Evolutionary conservation across 2,888 invertebrate species (phyloP).

Genomic region (Caenorhabditis becei): DNA sequence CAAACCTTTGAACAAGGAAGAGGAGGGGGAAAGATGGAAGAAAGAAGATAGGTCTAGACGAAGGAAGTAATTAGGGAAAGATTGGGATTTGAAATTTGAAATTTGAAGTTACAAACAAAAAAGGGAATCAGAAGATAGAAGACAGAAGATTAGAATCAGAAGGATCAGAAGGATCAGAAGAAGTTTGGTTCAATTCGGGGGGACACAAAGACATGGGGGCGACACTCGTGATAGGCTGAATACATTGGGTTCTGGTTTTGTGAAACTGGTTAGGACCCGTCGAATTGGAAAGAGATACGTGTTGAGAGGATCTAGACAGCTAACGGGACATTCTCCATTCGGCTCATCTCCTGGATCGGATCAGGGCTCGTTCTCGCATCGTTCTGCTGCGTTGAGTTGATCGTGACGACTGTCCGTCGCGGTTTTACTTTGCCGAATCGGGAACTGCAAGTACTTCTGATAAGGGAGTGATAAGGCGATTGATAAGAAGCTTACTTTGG

Average conservation of each 20-base stretch:
- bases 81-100: no score
- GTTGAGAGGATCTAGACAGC: slow-evolving; percentile 39
- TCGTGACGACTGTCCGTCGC: slow-evolving; percentile 70
- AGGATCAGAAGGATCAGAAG: not conserved
- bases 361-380: slow-evolving; percentile 44
- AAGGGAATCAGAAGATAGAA: no score
- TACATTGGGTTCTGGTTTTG: not conserved
- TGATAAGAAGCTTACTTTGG: slow-evolving; percentile 35
- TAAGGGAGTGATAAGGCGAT: not conserved
- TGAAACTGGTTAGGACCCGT: slow-evolving; percentile 24
- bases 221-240: not conserved
- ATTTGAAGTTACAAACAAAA: no score
- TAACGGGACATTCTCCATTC: slow-evolving; percentile 58
- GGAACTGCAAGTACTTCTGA: slow-evolving; percentile 40
- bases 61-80: not conserved
- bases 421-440: slow-evolving; percentile 65
- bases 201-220: not conserved
- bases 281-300: slow-evolving; percentile 24
- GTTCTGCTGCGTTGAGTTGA: slow-evolving; percentile 56
- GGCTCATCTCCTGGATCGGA: slow-evolving; percentile 58
- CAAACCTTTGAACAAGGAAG: not conserved
- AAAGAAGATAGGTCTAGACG: not conserved
- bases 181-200: not conserved
- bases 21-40: no score
- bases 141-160: no score